Evolutionary conservation across 2,113 vertebrate species (phyloP).

Genomic region (Salvelinus namaycush): DNA sequence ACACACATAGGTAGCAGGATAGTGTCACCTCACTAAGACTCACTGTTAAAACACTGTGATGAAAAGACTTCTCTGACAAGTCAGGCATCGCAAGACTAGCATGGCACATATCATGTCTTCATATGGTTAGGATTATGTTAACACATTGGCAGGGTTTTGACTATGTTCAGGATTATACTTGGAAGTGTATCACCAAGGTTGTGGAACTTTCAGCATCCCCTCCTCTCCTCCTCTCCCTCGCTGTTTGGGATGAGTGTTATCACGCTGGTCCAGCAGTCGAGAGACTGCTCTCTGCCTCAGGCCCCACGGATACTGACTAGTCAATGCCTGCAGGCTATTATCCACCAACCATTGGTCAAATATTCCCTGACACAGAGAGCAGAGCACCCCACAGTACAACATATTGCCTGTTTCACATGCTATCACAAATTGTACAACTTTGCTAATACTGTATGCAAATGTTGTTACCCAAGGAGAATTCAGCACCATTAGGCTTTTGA

Average conservation of each 20-base stretch:
- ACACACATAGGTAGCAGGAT: too few species aligned
- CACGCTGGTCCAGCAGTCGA: slow-evolving; percentile 15
- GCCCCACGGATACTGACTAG: background rate
- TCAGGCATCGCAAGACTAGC: background rate
- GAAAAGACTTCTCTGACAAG: too few species aligned
- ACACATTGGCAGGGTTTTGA: background rate
- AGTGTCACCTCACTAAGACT: too few species aligned
- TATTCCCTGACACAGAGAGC: background rate
- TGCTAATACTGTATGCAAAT: background rate
- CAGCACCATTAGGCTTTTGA: background rate
- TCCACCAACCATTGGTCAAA: background rate
- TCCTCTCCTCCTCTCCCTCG: slow-evolving; percentile 13
- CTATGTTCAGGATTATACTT: background rate
- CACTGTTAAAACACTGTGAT: too few species aligned
- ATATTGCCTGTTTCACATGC: slow-evolving; percentile 28
- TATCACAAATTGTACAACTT: slow-evolving; percentile 36
- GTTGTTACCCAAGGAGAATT: background rate
- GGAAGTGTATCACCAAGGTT: background rate
- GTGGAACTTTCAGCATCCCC: background rate
- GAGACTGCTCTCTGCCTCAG: background rate
- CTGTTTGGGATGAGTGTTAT: slow-evolving; percentile 43
- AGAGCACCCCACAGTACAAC: background rate
- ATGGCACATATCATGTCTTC: too few species aligned
- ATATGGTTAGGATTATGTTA: background rate
- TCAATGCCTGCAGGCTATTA: background rate